phyloP scores from a whole-genome alignment of 2,888 invertebrate genomes.

The Papilio demoleus region DNA sequence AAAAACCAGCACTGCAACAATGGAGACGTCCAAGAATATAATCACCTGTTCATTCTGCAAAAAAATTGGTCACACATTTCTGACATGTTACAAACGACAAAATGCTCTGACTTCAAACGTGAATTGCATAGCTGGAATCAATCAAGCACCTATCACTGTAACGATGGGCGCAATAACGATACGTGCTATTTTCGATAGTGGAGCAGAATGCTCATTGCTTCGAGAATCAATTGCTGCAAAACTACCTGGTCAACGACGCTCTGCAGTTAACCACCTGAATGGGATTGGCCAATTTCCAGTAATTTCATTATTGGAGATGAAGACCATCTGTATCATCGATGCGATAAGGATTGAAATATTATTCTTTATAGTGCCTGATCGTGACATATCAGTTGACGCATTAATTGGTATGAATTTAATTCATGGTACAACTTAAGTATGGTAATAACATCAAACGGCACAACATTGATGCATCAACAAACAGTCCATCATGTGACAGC shows the following conservation, averaged over 20 bases:
- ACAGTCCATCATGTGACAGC: conserved; percentile 21
- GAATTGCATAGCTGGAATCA: conserved; percentile 30
- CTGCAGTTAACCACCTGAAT: conserved; percentile 38
- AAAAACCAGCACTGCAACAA: not conserved
- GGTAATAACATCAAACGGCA: conserved; percentile 7
- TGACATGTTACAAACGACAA: conserved; percentile 48
- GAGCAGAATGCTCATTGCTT: conserved; percentile 51
- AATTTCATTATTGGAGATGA: conserved; percentile 27
- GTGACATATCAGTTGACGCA: conserved; percentile 37
- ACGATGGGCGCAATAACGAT: conserved; percentile 38
- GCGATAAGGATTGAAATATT: conserved; percentile 32
- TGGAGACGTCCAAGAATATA: too few species aligned
- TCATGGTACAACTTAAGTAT: conserved; percentile 30
- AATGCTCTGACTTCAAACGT: conserved; percentile 46
- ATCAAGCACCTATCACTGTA: conserved; percentile 40
- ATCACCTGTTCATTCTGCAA: conserved; percentile 48
- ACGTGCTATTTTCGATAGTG: conserved; percentile 50
- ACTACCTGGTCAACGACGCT: conserved; percentile 46
- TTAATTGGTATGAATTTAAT: conserved; percentile 41
- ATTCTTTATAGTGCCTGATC: conserved; percentile 38
- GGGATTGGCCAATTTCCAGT: conserved; percentile 38
- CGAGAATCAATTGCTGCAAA: conserved; percentile 46
- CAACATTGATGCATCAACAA: conserved; percentile 22
- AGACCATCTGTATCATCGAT: conserved; percentile 35
- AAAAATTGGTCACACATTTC: conserved; percentile 47